Percentiles rank a stretch among this genome's conserved stretches.
These are phyloP conservation scores for Centruroides sculpturatus DNA, from an alignment of 1,140 invertebrate species.

Conservation along the genomic window DNA sequence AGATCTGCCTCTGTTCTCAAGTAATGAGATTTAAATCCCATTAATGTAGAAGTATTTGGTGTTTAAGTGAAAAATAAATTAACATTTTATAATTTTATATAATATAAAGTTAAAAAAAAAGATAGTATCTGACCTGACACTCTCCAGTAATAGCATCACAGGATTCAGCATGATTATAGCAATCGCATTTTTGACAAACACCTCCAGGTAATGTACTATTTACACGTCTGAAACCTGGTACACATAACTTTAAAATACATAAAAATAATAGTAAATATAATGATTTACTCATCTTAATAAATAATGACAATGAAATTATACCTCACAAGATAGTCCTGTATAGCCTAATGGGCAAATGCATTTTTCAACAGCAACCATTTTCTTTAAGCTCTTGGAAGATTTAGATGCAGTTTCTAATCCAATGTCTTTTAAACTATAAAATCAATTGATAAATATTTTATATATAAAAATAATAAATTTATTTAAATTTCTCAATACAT, in stretches of 20 bases:
- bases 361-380: conserved; percentile 33
- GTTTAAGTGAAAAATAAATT: too few species aligned
- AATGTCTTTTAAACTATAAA: too few species aligned
- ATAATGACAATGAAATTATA: conserved; percentile 6
- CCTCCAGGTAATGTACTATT: conserved; percentile 37
- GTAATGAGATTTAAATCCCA: too few species aligned
- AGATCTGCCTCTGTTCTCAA: too few species aligned
- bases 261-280: not conserved
- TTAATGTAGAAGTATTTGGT: too few species aligned
- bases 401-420: conserved; percentile 28
- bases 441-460: too few species aligned
- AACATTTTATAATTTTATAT: too few species aligned
- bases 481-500: too few species aligned
- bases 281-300: not conserved
- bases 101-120: too few species aligned
- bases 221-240: conserved; percentile 65
- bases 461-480: too few species aligned
- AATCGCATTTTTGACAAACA: conserved; percentile 72
- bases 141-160: conserved; percentile 64
- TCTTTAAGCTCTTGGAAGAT: conserved; percentile 20
- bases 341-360: conserved; percentile 46
- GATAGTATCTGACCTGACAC: conserved; percentile 47
- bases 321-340: conserved; percentile 65
- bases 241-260: conserved; percentile 37
- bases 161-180: conserved; percentile 68